Evolutionary conservation across 2,888 invertebrate genomes (phyloP), one percentile per base, ranked within the genome.

Genomic region (Heliothis peltigera): DNA sequence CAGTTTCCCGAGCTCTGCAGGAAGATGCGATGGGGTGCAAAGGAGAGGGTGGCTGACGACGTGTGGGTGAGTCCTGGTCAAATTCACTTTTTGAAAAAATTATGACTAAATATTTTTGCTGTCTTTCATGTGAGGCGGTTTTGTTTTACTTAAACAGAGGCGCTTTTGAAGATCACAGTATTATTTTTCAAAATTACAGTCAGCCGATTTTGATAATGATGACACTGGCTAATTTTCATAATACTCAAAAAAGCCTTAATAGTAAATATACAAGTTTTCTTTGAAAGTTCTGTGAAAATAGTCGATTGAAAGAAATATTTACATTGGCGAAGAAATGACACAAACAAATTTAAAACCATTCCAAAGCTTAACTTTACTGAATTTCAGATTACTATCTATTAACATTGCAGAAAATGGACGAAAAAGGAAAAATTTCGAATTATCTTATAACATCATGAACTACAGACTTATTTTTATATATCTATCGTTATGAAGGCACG

Each of bases 41-140:
- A 67, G 28, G 76, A 80, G 15, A 75, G 73, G 21, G 52, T 75
- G 47, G 47, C 74, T 4, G 68, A 80, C 60, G 87, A 90, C 80
- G 84, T 89, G 49, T 92, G 91, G 93, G 93, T 92, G 79, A 81
- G 77, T 64, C 17, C 21, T 32, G 8, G 15, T 18, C 12, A 3
- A n/a, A 3, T 3, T 4, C 15, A 35, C 1, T 5, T n/a, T 39
- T 15, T 0, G 2, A 32, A 32, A 32, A 15, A 35, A 15, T 35
- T 15, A 4, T 39, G 39, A 39, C 39, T 5, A 39, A 39, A 39
- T 39, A 39, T 15, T 39, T 39, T n/a, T 1, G 0, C 4, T 2
- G 15, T 15, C n/a, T n/a, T n/a, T n/a, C n/a, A n/a, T n/a, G n/a
- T n/a, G n/a, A n/a, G n/a, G n/a, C n/a, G n/a, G 4, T 35, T 35